Evolutionary conservation across 2,113 vertebrate genomes (phyloP), one percentile per base, ranked within the genome.

Genomic region (Macquaria ambigua): DNA sequence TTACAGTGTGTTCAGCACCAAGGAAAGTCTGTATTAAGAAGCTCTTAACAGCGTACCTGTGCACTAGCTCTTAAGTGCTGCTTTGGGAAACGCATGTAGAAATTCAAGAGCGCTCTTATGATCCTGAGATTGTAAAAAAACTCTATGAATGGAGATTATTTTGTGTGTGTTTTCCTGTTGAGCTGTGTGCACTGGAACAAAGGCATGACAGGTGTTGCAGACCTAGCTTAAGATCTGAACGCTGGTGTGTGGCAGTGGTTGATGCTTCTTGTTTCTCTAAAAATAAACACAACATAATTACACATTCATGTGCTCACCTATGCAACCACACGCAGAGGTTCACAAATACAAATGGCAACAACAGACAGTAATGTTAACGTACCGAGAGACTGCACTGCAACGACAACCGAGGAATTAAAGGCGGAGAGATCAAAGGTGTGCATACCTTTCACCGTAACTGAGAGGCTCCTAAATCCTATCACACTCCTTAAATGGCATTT

Each of bases 381-480:
- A 28, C 34, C 1, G 0, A 53, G 31, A 41, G 48, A 41, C 4
- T 14, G 2, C 53, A 25, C 1, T 5, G 10, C 50, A 2, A 9
- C 1, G 4, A 52, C 18, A 39, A 83, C 25, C 6, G 53, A 52
- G 31, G 75, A 79, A 16, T 34, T 21, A 31, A 39, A 73, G 0
- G n/a, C 5, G 34, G 34, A 1, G 41, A 43, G 69, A 74, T 46
- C 53, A 74, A 63, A 63, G 6, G 14, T 67, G 79, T 72, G 52
- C 52, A 8, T 8, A 53, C 2, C 6, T 20, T 3, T 53, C 8
- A 53, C 3, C 69, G 21, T n/a, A 72, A 62, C 31, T 64, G 50
- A 58, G 25, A 61, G 50, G 15, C 67, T 77, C 67, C 31, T 67
- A 46, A 25, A 52, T 18, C 52, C 68, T 1, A 78, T 62, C 34